phyloP scores from a whole-genome alignment of 2,888 invertebrate genomes.

The Ochropleura plecta region DNA sequence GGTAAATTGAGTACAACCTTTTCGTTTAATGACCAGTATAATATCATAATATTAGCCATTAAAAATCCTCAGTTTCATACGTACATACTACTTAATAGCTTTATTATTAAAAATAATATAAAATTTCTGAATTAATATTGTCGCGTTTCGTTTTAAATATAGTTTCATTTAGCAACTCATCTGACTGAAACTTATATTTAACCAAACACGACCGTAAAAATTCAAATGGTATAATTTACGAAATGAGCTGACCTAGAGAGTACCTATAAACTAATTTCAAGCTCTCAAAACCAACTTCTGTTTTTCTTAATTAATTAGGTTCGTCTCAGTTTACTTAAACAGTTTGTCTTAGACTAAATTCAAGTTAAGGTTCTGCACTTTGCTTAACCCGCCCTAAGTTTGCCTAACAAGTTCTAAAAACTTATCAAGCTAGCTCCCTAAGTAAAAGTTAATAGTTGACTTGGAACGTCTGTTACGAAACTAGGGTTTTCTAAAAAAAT shows the following conservation, averaged over 20 bases:
- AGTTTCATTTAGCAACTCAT: background rate
- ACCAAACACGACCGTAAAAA: background rate
- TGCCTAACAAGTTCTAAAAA: conserved; percentile 42
- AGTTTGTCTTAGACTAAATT: conserved; percentile 48
- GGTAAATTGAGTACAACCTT: background rate
- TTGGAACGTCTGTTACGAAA: conserved; percentile 23
- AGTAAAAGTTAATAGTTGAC: conserved; percentile 24
- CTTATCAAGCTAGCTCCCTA: conserved; percentile 41
- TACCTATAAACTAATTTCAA: conserved; percentile 26
- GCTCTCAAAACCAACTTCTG: conserved; percentile 29
- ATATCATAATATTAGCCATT: background rate
- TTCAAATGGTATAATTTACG: background rate
- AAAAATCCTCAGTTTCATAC: background rate
- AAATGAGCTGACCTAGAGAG: conserved; percentile 23
- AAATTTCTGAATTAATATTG: background rate
- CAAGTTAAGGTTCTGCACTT: conserved; percentile 48
- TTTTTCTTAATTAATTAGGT: conserved; percentile 56
- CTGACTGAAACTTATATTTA: background rate
- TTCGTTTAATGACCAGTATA: background rate
- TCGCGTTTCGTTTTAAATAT: background rate
- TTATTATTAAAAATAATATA: background rate
- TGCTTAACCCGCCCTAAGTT: conserved; percentile 48
- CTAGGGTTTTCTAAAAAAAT: conserved; percentile 19
- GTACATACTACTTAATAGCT: background rate
- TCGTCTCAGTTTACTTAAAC: conserved; percentile 40